These are phyloP conservation scores for Molanna angustata DNA, from an alignment of 2,888 invertebrate genomes.

Conservation along the genomic window DNA sequence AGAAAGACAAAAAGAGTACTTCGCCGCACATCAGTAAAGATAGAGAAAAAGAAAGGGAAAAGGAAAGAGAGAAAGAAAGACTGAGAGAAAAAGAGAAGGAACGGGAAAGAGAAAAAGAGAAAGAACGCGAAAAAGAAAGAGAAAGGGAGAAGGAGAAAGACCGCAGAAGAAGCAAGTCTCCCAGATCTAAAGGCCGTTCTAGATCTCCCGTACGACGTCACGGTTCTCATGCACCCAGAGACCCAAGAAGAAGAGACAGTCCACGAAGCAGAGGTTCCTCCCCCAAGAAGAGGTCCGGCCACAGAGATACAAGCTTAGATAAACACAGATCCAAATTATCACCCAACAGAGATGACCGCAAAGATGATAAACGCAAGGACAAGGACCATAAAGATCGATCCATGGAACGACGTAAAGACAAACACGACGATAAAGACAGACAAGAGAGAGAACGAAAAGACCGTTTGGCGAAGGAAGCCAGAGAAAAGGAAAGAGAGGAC, in stretches of 20 bases:
- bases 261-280: slow-evolving; percentile 52
- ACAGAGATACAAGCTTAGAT: slow-evolving; percentile 47
- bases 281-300: slow-evolving; percentile 46
- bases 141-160: slow-evolving; percentile 55
- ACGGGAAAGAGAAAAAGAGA: slow-evolving; percentile 42
- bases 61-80: slow-evolving; percentile 47
- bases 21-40: slow-evolving; percentile 47
- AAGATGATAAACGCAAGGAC: slow-evolving; percentile 37
- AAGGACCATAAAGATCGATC: slow-evolving; percentile 52
- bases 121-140: slow-evolving; percentile 41
- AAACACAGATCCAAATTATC: slow-evolving; percentile 46
- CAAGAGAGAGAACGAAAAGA: slow-evolving; percentile 61
- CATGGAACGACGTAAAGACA: slow-evolving; percentile 52
- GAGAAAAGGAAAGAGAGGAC: slow-evolving; percentile 64
- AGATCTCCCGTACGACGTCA: slow-evolving; percentile 46
- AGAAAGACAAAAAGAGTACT: slow-evolving; percentile 47
- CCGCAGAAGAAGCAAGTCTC: slow-evolving; percentile 52
- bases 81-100: slow-evolving; percentile 46
- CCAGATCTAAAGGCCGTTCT: slow-evolving; percentile 48
- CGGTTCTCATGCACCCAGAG: slow-evolving; percentile 46
- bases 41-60: slow-evolving; percentile 53
- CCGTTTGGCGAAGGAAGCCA: slow-evolving; percentile 52
- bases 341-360: slow-evolving; percentile 46
- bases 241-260: slow-evolving; percentile 49
- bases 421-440: slow-evolving; percentile 57